Percentiles rank a stretch among this genome's conserved stretches.
Conservation (phyloP, 1,140 invertebrate genomes). For the Zaprionus nigranus region DNA sequence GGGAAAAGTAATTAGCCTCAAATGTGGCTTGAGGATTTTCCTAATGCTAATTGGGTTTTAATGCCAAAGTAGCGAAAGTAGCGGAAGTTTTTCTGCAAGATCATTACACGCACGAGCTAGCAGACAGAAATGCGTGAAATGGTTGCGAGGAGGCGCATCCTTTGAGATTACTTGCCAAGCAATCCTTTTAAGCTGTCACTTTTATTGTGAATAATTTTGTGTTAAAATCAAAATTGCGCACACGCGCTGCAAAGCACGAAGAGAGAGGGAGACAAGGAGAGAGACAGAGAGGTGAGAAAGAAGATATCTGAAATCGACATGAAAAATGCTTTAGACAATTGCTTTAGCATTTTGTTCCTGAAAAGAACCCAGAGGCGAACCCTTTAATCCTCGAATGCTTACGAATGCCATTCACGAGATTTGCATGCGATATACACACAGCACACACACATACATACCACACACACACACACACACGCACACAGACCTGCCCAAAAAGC, state of each 20-base stretch:
- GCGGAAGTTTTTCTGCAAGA: slow-evolving; percentile 60
- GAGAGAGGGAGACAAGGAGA: background rate
- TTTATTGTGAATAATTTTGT: slow-evolving; percentile 79
- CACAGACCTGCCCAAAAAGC: slow-evolving; percentile 32
- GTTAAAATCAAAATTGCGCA: slow-evolving; percentile 75
- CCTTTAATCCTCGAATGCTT: slow-evolving; percentile 51
- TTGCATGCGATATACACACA: slow-evolving; percentile 17
- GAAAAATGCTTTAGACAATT: slow-evolving; percentile 69
- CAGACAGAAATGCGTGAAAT: slow-evolving; percentile 13
- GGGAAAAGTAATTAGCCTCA: slow-evolving; percentile 66
- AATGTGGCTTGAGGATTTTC: slow-evolving; percentile 44
- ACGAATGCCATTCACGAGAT: slow-evolving; percentile 59
- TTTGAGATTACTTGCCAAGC: slow-evolving; percentile 61
- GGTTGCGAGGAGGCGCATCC: background rate
- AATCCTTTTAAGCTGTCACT: slow-evolving; percentile 81
- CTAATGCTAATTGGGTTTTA: slow-evolving; percentile 78
- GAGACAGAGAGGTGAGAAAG: background rate
- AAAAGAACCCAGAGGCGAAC: slow-evolving; percentile 3
- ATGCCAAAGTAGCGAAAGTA: slow-evolving; percentile 42
- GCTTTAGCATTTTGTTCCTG: slow-evolving; percentile 54
- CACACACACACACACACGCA: slow-evolving; percentile 26
- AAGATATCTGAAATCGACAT: slow-evolving; percentile 47
- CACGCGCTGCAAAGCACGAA: slow-evolving; percentile 44
- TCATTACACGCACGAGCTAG: slow-evolving; percentile 67
- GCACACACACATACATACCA: slow-evolving; percentile 10